Evolutionary conservation across 2,113 vertebrate genomes (phyloP).

Genomic region (Brachypodius melanocephalos): DNA sequence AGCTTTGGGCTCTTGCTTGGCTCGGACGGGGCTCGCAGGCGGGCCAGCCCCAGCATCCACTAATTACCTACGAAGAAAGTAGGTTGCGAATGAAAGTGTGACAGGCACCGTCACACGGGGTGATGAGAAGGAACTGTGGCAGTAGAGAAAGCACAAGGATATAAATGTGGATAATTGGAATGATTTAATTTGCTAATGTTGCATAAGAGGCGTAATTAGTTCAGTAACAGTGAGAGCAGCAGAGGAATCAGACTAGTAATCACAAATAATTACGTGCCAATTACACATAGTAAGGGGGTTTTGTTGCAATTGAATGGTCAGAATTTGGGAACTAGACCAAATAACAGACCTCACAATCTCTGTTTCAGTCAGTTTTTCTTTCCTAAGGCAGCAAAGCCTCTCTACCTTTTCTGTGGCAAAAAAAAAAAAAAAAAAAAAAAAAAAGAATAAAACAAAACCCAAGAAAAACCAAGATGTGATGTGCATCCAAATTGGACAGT

Average conservation of each 20-base stretch:
- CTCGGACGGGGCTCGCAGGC: background rate
- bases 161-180: conserved; percentile 65
- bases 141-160: conserved; percentile 43
- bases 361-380: conserved; percentile 17
- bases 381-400: background rate
- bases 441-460: background rate
- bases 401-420: conserved; percentile 18
- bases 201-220: conserved; percentile 69
- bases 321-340: conserved; percentile 45
- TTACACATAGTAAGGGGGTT: conserved; percentile 50
- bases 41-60: background rate
- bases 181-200: conserved; percentile 71
- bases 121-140: conserved; percentile 26
- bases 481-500: conserved; percentile 8
- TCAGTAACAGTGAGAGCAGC: conserved; percentile 65
- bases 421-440: background rate
- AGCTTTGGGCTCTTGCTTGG: rapidly evolving
- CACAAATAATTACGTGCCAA: conserved; percentile 67
- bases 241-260: conserved; percentile 62
- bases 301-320: conserved; percentile 50
- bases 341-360: conserved; percentile 33
- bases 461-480: conserved; percentile 26
- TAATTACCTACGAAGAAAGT: background rate
- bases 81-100: conserved; percentile 13
- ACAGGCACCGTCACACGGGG: conserved; percentile 9